Percentiles rank a stretch among this genome's conserved stretches.
phyloP scores from a whole-genome alignment of 2,888 invertebrate genomes.

The Dascillus cervinus region DNA sequence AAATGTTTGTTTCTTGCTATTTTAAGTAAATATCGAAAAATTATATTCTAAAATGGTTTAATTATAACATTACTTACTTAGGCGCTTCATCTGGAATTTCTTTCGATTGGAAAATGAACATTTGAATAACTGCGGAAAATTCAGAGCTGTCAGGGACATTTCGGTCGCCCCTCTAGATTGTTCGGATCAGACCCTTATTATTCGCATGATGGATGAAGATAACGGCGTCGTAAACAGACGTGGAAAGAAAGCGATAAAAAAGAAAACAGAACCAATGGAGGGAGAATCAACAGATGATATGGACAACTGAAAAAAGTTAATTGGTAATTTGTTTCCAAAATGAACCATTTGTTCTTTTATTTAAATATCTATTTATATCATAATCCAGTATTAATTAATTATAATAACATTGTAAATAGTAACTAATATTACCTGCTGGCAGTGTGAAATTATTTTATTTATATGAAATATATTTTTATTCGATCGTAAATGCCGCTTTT shows the following conservation, averaged over 20 bases:
- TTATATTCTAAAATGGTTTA: neutral
- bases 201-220: constrained; percentile 93
- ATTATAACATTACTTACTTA: constrained; percentile 31
- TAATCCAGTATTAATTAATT: no score
- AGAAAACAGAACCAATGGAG: constrained; percentile 32
- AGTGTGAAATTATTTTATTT: no score
- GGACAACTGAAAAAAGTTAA: constrained; percentile 21
- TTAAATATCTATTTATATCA: no score
- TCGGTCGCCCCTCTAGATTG: constrained; percentile 91
- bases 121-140: constrained; percentile 97
- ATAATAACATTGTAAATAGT: no score
- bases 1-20: constrained; percentile 1
- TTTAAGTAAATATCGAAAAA: no score
- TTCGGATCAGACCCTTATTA: constrained; percentile 81
- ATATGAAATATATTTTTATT: no score
- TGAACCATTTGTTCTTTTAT: no score
- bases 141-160: constrained; percentile 96
- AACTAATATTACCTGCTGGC: no score
- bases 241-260: constrained; percentile 41
- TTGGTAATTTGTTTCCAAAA: no score
- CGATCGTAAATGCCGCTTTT: no score
- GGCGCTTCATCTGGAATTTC: constrained; percentile 98
- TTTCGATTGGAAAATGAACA: constrained; percentile 99
- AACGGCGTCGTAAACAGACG: constrained; percentile 77
- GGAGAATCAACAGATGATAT: constrained; percentile 42